phyloP scores from a whole-genome alignment of 2,797 vertebrate genomes.

The Sebastes glaucus region DNA sequence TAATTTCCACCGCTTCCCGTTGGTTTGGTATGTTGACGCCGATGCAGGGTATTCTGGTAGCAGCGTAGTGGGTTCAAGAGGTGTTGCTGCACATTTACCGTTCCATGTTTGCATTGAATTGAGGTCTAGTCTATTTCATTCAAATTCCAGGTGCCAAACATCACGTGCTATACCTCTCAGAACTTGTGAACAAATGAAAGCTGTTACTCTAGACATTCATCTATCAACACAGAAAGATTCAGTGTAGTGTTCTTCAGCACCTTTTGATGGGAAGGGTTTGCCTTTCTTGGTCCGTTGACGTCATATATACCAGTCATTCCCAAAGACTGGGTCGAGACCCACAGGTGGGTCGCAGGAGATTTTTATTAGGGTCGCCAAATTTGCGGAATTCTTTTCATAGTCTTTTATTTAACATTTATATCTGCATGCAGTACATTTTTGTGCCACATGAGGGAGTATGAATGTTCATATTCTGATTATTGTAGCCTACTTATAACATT shows the following conservation, averaged over 20 bases:
- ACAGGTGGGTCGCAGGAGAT: too few species aligned
- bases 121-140: neutral
- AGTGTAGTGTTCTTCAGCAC: neutral
- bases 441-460: too few species aligned
- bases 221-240: neutral
- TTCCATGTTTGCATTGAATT: slow-evolving; percentile 3
- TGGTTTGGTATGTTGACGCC: slow-evolving; percentile 15
- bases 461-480: neutral
- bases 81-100: neutral
- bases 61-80: neutral
- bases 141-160: neutral
- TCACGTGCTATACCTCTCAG: neutral
- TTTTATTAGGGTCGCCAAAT: too few species aligned
- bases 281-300: neutral
- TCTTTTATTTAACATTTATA: too few species aligned
- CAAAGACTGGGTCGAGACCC: too few species aligned
- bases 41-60: neutral
- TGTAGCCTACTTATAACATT: too few species aligned
- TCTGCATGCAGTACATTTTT: too few species aligned
- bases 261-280: neutral
- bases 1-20: slow-evolving; percentile 43
- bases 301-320: neutral
- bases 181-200: neutral
- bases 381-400: too few species aligned
- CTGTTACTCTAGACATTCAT: neutral